Base-by-base conservation (phyloP, 2,797 vertebrate species). In the Furcifer pardalis region DNA sequence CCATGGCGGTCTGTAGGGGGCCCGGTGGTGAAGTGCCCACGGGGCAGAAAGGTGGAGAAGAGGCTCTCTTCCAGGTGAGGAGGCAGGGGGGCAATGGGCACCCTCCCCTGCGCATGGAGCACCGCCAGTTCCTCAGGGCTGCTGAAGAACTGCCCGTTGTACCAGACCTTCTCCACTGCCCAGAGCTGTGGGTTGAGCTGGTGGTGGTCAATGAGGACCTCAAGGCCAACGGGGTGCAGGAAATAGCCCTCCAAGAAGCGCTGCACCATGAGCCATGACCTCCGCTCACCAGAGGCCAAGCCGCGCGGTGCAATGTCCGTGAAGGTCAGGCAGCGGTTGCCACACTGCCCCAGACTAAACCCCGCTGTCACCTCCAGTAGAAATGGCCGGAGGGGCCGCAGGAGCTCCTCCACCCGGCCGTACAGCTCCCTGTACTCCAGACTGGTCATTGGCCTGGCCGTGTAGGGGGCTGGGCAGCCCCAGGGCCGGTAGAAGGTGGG, bases 151-250 rank as follows among this genome's bases (percentile, higher is more conserved):
- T 94, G 94, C 56, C 96, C 96, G 0, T 98, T 97, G 93, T 98
- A 99, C 98, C 98, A 99, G 44, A 99, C 85, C 84, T 89, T 97
- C 86, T 95, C 96, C 12, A 98, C 96, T 0, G 49, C 82, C 98
- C 98, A 99, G 72, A 84, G 94, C 5, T 86, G 81, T 0, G 96
- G 95, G 78, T 99, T 91, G 0, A 94, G 62, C 84, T 96, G 95
- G 1, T 5, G 30, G 62, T 99, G 98, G 79, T 99, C 96, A 80
- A 99, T 4, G 1, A 99, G 94, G 35, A 99, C 79, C 91, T 99
- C 98, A 87, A 99, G 94, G n/a, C 98, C 98, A 5, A 96, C 92
- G 0, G 98, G 98, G 69, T 99, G 98, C 79, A 99, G 93, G 92
- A 97, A 99, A 82, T 94, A 97, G 44, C 98, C 98, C 82, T 99